Conservation (phyloP, 2,797 vertebrate genomes). For the Crenuchus spilurus region DNA sequence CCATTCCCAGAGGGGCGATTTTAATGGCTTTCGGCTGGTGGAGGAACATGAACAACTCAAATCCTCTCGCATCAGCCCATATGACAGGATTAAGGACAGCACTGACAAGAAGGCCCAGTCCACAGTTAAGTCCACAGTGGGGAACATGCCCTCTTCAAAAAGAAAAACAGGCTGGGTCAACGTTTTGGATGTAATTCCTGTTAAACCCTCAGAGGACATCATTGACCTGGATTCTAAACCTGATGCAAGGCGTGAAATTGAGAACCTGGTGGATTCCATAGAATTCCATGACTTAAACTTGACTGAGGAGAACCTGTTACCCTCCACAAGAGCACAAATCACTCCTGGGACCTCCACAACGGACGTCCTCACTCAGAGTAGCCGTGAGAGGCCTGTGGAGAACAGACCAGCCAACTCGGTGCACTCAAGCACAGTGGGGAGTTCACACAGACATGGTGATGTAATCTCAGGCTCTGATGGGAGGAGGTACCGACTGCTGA, state of each 20-base stretch:
- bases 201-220: conserved; percentile 35
- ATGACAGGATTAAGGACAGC: fast-evolving
- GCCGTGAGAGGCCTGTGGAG: background rate
- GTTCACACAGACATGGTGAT: conserved; percentile 47
- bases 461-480: conserved; percentile 24
- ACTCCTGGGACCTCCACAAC: background rate
- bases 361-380: background rate
- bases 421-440: conserved; percentile 2
- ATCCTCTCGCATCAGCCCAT: background rate
- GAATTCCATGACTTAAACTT: conserved; percentile 33
- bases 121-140: conserved; percentile 17
- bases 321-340: conserved; percentile 11
- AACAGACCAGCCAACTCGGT: background rate
- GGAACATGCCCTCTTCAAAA: conserved; percentile 60
- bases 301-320: conserved; percentile 53
- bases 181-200: background rate
- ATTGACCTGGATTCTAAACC: conserved; percentile 36
- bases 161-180: background rate
- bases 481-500: conserved; percentile 56
- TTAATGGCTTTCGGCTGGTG: conserved; percentile 40
- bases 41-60: conserved; percentile 49
- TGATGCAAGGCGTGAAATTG: conserved; percentile 21
- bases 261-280: conserved; percentile 27
- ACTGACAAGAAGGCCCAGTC: conserved; percentile 49
- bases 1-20: conserved; percentile 24